Evolutionary conservation across 2,797 vertebrate species (phyloP), one percentile per base, ranked within the genome.

Genomic region (Cossypha niveicapilla): DNA sequence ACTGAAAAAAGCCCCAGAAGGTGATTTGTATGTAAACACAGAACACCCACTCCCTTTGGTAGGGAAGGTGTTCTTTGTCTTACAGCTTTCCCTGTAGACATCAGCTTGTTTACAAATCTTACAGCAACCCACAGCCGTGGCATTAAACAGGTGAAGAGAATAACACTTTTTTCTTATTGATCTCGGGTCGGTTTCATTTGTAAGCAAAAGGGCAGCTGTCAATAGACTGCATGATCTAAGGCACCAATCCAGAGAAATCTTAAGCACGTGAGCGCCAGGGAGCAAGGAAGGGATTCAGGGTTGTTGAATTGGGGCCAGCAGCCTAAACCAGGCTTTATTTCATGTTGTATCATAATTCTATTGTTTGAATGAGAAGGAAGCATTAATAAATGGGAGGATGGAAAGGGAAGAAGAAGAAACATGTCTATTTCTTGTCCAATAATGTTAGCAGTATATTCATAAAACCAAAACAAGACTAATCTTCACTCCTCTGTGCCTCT

Each of bases 131-230:
- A 50, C 50, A 80, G 81, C 65, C 6, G 3, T 80, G 89, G 80
- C 91, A 91, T 95, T 96, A 95, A 95, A 91, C 88, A 95, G 95
- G 93, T 95, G 91, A 91, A 65, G 75, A 95, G 76, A 96, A 88
- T 32, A 79, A 78, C 16, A 23, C 3, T 44, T 92, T 90, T 91
- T 80, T 76, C 71, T 87, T 96, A 96, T 95, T 95, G 94, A 96
- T 95, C 94, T 91, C 80, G 78, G 93, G 92, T 71, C 0, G 9
- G 91, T 95, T 96, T 94, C 88, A 96, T 96, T 95, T 95, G 91
- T 96, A 96, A 96, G 91, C 13, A 1, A 96, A 96, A 96, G 96
- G 95, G 95, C 92, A 96, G 93, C 93, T 95, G 94, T 96, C 94
- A 94, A 94, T 95, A 95, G 89, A 58, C 65, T 65, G 68, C 54